phyloP scores from a whole-genome alignment of 2,797 vertebrate species.

The Acanthis flammea region DNA sequence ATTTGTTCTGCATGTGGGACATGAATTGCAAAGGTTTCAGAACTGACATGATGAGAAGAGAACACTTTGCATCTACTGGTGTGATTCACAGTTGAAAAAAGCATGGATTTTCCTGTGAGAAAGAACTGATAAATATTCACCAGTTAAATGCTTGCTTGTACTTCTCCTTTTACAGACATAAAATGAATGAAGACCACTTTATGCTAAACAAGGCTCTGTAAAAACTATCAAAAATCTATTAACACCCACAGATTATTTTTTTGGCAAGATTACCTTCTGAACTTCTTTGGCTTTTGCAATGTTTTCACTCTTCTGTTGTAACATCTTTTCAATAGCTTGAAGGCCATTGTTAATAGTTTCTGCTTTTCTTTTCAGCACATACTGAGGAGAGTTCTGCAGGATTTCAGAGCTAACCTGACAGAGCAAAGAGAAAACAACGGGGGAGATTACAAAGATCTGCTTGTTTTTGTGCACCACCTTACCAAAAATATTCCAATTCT shows the following conservation, averaged over 20 bases:
- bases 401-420: conserved; percentile 69
- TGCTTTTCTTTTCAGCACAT: conserved; percentile 80
- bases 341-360: conserved; percentile 84
- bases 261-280: conserved; percentile 84
- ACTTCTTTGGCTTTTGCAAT: conserved; percentile 82
- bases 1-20: not conserved
- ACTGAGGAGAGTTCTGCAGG: conserved; percentile 78
- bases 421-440: not conserved
- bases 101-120: not conserved
- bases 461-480: not conserved
- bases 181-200: not conserved
- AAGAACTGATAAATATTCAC: not conserved
- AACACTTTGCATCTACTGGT: not conserved
- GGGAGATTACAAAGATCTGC: not conserved
- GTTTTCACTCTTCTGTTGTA: conserved; percentile 81
- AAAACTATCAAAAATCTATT: not conserved
- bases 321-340: conserved; percentile 78
- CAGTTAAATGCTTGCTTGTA: not conserved
- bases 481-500: not conserved
- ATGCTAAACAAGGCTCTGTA: not conserved
- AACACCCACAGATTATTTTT: not conserved
- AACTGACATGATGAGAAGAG: not conserved
- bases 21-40: not conserved
- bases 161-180: not conserved
- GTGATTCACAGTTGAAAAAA: not conserved